Evolutionary conservation across 1,140 invertebrate species (phyloP), one percentile per base, ranked within the genome.

Genomic region (Cotesia glomerata): DNA sequence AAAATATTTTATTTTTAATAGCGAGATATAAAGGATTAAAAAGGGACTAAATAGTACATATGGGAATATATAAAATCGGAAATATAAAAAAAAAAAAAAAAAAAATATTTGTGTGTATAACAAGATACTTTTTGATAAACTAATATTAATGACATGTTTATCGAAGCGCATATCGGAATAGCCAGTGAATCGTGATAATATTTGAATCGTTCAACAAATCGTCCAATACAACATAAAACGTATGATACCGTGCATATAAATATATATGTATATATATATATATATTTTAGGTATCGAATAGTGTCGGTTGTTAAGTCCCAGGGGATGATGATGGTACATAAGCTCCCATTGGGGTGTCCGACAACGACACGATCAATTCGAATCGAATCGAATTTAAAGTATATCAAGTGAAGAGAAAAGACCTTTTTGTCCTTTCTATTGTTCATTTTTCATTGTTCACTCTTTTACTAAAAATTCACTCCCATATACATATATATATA

Each of bases 111-210:
- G 26, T 26, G 26, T 26, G 26, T 26, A 26, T 45, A 35, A 45
- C 32, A 32, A 63, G 14, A 63, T 39, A 36, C 4, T 63, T 58
- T 16, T 65, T 35, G 69, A 71, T 71, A 72, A 72, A 66, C 51
- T 16, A 72, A 66, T 72, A 72, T 72, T 72, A 66, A 72, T 56
- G 70, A 72, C 63, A 52, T 72, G 62, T 66, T 72, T 66, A 66
- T 65, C 62, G 59, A 59, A 66, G 62, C 52, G 63, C 18, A 56
- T 39, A 66, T 66, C 32, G 70, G 8, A 45, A 34, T 35, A 65
- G 14, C 18, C 51, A 51, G 5, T 72, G 63, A 66, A 66, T 54
- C 49, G 70, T 72, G 52, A 72, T 72, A 52, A 67, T 67, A 65
- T 66, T 72, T 72, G 34, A 36, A 54, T 72, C 34, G 54, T 72